These are phyloP conservation scores for Phataginus tricuspis DNA, from an alignment of 2,797 vertebrate genomes.

Conservation along the genomic window DNA sequence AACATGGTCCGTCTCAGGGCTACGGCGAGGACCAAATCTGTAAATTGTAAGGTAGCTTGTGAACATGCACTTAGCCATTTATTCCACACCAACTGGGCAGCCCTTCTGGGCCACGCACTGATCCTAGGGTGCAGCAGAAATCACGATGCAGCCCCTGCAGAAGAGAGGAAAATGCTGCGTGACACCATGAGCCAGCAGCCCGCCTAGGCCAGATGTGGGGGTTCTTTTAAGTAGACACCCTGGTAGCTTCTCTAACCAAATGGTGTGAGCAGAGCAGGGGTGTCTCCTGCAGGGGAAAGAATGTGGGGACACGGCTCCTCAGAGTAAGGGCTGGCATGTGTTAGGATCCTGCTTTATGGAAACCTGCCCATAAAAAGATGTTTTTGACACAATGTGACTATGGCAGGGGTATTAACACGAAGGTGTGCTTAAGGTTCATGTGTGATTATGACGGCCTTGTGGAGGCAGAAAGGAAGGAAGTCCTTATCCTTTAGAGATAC, in stretches of 20 bases:
- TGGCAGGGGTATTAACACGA: neutral
- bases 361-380: neutral
- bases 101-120: neutral
- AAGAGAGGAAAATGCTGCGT: neutral
- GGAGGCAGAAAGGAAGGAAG: neutral
- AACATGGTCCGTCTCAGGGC: neutral
- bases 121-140: rapidly evolving
- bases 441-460: neutral
- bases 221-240: neutral
- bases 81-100: too few species aligned
- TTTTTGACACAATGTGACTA: neutral
- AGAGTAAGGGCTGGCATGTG: too few species aligned
- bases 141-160: neutral
- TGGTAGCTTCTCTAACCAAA: neutral
- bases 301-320: rapidly evolving
- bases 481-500: neutral
- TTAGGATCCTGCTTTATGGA: neutral
- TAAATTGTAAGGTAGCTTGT: too few species aligned
- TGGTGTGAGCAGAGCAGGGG: neutral
- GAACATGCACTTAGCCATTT: neutral
- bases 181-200: neutral
- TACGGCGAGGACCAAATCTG: neutral
- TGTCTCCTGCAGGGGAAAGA: neutral
- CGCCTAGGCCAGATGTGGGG: neutral
- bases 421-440: neutral